phyloP scores from a whole-genome alignment of 1,140 invertebrate genomes.

The Megathymus violae region DNA sequence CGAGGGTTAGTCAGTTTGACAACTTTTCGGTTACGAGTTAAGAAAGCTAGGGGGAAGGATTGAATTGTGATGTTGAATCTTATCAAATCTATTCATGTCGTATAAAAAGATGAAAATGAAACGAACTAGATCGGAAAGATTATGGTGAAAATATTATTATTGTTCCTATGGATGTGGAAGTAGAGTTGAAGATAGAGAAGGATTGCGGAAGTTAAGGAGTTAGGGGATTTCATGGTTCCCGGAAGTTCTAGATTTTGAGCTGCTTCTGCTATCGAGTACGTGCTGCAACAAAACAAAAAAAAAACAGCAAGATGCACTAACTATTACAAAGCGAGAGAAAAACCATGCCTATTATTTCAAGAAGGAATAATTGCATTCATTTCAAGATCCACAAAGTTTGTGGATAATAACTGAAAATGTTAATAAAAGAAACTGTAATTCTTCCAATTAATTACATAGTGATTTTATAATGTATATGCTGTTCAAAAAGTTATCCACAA shows the following conservation, averaged over 20 bases:
- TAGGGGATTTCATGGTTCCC: constrained; percentile 53
- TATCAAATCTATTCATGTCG: not conserved
- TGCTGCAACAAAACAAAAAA: constrained; percentile 78
- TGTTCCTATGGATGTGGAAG: constrained; percentile 1
- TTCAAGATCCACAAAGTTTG: not conserved
- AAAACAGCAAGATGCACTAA: constrained; percentile 79
- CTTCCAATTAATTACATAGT: too few species aligned
- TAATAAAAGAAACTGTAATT: too few species aligned
- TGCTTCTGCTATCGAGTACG: constrained; percentile 70
- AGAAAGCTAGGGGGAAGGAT: constrained; percentile 20
- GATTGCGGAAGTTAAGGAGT: constrained; percentile 28
- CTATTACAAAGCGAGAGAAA: constrained; percentile 59
- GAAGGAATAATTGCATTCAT: constrained; percentile 17
- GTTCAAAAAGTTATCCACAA: too few species aligned
- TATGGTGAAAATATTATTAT: not conserved
- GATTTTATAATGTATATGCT: too few species aligned
- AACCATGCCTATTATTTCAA: constrained; percentile 54
- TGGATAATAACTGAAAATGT: too few species aligned
- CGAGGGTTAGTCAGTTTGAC: constrained; percentile 51
- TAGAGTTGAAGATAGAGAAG: constrained; percentile 13
- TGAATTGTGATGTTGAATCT: constrained; percentile 5
- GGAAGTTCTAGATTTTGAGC: constrained; percentile 64
- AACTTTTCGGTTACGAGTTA: constrained; percentile 43
- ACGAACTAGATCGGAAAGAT: constrained; percentile 1
- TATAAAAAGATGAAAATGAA: constrained; percentile 20